These are phyloP conservation scores for Synergus umbraculus DNA, from an alignment of 2,888 invertebrate genomes.

Conservation along the genomic window DNA sequence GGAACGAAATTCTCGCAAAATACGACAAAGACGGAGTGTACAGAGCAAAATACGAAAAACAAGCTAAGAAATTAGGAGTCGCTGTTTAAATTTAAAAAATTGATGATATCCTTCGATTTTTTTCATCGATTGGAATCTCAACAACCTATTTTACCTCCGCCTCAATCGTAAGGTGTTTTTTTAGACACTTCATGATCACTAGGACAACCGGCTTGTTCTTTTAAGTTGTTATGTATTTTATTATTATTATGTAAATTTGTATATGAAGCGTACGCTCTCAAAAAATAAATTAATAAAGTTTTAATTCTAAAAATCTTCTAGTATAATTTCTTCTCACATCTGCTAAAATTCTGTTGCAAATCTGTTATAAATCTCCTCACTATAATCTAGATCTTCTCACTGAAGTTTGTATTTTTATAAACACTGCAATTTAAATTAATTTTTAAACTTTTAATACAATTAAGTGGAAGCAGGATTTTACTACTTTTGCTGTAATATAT, in stretches of 20 bases:
- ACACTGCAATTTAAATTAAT: neutral
- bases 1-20: constrained; percentile 83
- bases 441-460: neutral
- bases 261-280: neutral
- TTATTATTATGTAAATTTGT: constrained; percentile 6
- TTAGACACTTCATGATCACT: neutral
- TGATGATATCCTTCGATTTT: neutral
- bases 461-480: neutral
- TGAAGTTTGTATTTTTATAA: too few species aligned
- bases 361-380: neutral
- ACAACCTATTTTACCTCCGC: constrained; percentile 25
- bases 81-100: constrained; percentile 57
- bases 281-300: neutral
- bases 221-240: constrained; percentile 16
- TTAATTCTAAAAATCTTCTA: neutral
- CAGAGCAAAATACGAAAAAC: constrained; percentile 82
- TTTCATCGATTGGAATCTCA: neutral
- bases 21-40: constrained; percentile 85
- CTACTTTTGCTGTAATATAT: too few species aligned
- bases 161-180: neutral
- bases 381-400: too few species aligned
- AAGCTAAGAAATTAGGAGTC: constrained; percentile 75
- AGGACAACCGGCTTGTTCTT: constrained; percentile 6
- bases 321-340: neutral
- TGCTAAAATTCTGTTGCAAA: neutral